Conservation (phyloP, 2,113 vertebrate genomes). For the Megalops atlanticus region DNA sequence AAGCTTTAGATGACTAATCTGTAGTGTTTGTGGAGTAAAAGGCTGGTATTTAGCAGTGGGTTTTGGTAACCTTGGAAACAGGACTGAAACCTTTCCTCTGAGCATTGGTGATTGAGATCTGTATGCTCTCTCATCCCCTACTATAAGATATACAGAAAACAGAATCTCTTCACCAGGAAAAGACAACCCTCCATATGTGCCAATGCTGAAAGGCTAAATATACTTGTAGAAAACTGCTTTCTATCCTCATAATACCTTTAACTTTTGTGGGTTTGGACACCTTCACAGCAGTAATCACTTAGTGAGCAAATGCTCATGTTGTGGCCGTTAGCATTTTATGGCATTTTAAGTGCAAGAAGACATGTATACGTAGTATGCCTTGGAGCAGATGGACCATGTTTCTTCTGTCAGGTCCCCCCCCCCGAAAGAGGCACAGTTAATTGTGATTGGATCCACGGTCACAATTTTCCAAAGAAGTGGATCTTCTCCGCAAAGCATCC, state of each 20-base stretch:
- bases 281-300: not conserved
- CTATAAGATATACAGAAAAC: constrained; percentile 57
- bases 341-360: not conserved
- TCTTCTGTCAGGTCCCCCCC: not conserved
- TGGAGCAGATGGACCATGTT: not conserved
- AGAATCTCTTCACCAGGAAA: constrained; percentile 57
- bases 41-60: constrained; percentile 72
- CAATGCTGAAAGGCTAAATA: constrained; percentile 56
- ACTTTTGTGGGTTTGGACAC: constrained; percentile 38
- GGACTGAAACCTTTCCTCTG: constrained; percentile 64
- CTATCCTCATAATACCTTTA: constrained; percentile 47
- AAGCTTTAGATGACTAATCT: constrained; percentile 61
- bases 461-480: not conserved
- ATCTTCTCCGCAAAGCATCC: not conserved
- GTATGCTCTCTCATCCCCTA: constrained; percentile 63
- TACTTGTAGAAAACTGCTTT: constrained; percentile 56
- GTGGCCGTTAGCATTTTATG: not conserved
- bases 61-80: constrained; percentile 80
- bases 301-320: not conserved
- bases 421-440: not conserved
- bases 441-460: not conserved
- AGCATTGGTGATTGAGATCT: constrained; percentile 71
- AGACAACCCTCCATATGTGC: constrained; percentile 38
- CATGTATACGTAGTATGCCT: not conserved
- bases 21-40: constrained; percentile 72